Evolutionary conservation across 2,797 vertebrate genomes (phyloP).

Genomic region (Oreonectes daqikongensis): DNA sequence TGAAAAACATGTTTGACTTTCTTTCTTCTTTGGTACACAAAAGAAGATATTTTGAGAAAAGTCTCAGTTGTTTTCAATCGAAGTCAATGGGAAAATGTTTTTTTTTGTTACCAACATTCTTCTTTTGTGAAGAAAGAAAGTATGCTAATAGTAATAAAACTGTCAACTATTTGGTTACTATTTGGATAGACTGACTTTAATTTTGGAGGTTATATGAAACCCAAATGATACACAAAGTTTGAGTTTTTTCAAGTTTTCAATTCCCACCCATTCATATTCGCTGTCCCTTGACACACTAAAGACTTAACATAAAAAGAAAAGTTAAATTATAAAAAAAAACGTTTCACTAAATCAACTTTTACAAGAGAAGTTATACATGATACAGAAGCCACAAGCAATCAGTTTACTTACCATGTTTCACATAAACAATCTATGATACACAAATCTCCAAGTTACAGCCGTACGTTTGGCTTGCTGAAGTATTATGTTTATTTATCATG

Average conservation of each 20-base stretch:
- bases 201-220: too few species aligned
- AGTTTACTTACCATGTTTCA: slow-evolving; percentile 20
- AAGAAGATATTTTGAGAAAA: too few species aligned
- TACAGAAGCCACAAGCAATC: not conserved
- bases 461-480: slow-evolving; percentile 17
- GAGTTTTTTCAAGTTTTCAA: not conserved
- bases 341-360: not conserved
- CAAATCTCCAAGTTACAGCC: not conserved
- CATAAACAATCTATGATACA: slow-evolving; percentile 45
- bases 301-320: not conserved
- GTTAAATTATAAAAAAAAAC: not conserved
- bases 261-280: not conserved
- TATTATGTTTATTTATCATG: slow-evolving; percentile 72
- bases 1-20: too few species aligned
- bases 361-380: not conserved
- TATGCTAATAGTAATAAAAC: too few species aligned
- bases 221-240: too few species aligned
- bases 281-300: not conserved
- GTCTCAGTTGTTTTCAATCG: too few species aligned
- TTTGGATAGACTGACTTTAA: too few species aligned
- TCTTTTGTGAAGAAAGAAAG: too few species aligned
- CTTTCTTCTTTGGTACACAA: too few species aligned
- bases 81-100: too few species aligned
- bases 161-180: too few species aligned
- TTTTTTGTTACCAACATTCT: too few species aligned